Percentiles rank a stretch among this genome's conserved stretches.
Conservation (phyloP, 2,888 invertebrate genomes). For the Linyphia triangularis region DNA sequence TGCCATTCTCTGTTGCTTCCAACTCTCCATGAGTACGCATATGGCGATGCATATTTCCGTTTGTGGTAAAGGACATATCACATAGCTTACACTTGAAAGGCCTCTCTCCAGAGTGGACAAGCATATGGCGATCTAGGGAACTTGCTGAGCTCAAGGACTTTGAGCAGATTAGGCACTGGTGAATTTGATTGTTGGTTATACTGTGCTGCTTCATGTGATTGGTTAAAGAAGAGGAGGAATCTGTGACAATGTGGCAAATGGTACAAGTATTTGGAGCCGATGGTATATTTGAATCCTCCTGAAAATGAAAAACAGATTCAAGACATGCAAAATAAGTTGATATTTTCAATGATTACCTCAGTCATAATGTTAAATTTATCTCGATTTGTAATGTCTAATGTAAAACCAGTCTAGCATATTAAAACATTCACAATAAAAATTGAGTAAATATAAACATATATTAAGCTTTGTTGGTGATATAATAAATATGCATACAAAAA, state of each 20-base stretch:
- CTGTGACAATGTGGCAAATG: constrained; percentile 84
- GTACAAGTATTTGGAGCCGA: constrained; percentile 81
- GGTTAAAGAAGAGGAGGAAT: constrained; percentile 85
- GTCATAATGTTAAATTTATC: too few species aligned
- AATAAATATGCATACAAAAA: too few species aligned
- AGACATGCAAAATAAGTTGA: background rate
- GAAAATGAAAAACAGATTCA: background rate
- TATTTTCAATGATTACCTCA: background rate
- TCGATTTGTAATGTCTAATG: too few species aligned
- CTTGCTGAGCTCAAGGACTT: constrained; percentile 88
- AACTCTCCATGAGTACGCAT: constrained; percentile 85
- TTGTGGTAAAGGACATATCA: constrained; percentile 89
- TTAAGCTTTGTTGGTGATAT: too few species aligned
- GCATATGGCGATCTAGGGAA: constrained; percentile 88
- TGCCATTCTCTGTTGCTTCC: constrained; percentile 50
- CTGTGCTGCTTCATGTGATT: constrained; percentile 84
- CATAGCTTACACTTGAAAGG: constrained; percentile 90
- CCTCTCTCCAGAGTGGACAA: constrained; percentile 89
- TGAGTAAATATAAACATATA: too few species aligned
- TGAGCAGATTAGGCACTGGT: constrained; percentile 85
- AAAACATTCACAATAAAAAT: too few species aligned
- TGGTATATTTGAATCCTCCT: constrained; percentile 33
- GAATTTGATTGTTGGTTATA: constrained; percentile 81
- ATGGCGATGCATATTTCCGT: constrained; percentile 92
- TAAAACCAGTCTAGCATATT: too few species aligned